A percentile compares a stretch with the other conserved stretches of the same genome.
phyloP scores from a whole-genome alignment of 53 echinoderm and acorn worm species.

The Paracentrotus lividus region DNA sequence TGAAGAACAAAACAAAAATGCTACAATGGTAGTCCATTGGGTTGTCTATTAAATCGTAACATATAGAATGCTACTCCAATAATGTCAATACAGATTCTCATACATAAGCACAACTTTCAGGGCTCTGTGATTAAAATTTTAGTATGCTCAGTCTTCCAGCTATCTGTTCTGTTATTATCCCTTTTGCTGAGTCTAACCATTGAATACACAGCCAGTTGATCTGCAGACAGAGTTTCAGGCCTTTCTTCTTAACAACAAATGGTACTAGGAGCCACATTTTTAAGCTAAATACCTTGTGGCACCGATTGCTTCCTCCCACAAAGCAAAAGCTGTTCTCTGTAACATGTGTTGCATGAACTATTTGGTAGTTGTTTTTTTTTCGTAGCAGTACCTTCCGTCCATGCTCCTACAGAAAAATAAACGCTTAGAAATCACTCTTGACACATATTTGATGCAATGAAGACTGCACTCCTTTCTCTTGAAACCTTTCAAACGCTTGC shows the following conservation, averaged over 20 bases:
- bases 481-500: neutral
- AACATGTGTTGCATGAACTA: neutral
- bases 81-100: neutral
- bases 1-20: neutral
- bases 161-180: neutral
- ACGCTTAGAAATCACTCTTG: neutral
- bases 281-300: neutral
- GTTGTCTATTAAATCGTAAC: neutral
- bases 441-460: neutral
- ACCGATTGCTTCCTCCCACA: neutral
- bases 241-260: neutral
- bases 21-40: neutral
- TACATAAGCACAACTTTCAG: constrained; percentile 1
- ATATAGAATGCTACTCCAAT: neutral
- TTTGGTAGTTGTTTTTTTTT: neutral
- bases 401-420: neutral
- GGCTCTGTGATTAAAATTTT: neutral
- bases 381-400: neutral
- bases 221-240: neutral
- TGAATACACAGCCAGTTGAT: constrained; percentile 28
- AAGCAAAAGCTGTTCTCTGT: neutral
- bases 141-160: neutral
- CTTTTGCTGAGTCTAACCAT: neutral
- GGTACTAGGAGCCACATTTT: neutral
- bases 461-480: neutral